Percentiles rank a stretch among this genome's conserved stretches.
Conservation (phyloP, 2,888 invertebrate genomes). For the Teleiodes luculella region DNA sequence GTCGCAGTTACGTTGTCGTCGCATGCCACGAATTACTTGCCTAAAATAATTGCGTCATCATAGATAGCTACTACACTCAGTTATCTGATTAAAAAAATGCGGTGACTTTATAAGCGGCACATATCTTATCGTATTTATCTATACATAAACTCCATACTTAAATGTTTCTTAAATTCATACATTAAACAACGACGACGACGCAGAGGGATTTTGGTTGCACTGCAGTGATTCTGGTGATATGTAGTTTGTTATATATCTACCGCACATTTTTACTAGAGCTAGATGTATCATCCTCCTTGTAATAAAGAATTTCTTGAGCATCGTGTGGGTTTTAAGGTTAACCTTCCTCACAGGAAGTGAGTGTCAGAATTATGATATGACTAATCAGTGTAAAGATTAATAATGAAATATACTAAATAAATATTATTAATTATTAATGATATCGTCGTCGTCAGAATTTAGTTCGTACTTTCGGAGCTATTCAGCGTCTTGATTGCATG, state of each 20-base stretch:
- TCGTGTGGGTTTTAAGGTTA: too few species aligned
- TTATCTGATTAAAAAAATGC: conserved; percentile 11
- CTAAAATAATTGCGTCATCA: conserved; percentile 1
- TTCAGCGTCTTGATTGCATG: background rate
- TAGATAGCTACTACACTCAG: background rate
- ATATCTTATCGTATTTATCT: conserved; percentile 16
- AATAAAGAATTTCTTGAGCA: too few species aligned
- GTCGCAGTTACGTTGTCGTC: too few species aligned
- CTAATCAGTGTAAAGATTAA: too few species aligned
- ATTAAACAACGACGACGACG: background rate
- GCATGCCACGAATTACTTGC: background rate
- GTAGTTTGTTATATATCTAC: too few species aligned
- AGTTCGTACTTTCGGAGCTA: too few species aligned
- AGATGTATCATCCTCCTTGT: too few species aligned
- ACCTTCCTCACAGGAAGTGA: too few species aligned
- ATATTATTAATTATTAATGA: too few species aligned
- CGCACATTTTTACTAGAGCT: background rate
- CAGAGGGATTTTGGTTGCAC: background rate
- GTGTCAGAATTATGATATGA: too few species aligned
- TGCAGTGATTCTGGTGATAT: background rate
- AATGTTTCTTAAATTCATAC: background rate
- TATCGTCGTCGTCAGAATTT: too few species aligned
- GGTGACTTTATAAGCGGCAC: background rate
- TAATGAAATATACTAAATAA: too few species aligned
- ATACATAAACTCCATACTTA: background rate